Evolutionary conservation across 2,888 invertebrate species (phyloP).

Genomic region (Euphydryas editha): DNA sequence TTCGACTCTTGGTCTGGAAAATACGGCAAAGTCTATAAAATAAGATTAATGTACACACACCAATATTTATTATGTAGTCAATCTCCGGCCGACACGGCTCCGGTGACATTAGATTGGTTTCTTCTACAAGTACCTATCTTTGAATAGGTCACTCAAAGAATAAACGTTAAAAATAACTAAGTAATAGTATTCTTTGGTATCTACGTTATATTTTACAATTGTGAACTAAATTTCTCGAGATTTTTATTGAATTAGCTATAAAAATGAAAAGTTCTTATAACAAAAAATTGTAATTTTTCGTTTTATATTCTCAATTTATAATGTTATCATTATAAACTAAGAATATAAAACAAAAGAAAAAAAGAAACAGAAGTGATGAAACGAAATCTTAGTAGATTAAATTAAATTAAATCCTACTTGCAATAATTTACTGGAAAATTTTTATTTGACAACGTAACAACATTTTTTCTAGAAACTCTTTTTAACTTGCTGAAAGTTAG

Average conservation of each 20-base stretch:
- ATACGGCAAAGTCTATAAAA: constrained; percentile 33
- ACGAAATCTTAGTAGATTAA: not conserved
- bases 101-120: constrained; percentile 55
- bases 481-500: not conserved
- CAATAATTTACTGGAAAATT: not conserved
- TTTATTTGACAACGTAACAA: not conserved
- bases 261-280: too few relatives aligned
- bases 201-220: too few relatives aligned
- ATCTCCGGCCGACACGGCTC: constrained; percentile 41
- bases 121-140: constrained; percentile 48
- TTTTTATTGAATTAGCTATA: too few relatives aligned
- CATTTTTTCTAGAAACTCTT: not conserved
- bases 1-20: constrained; percentile 15
- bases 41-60: constrained; percentile 39
- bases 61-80: constrained; percentile 36
- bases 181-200: not conserved
- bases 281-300: too few relatives aligned
- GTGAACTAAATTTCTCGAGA: too few relatives aligned
- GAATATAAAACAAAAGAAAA: too few relatives aligned
- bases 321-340: too few relatives aligned
- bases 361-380: not conserved
- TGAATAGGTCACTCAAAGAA: constrained; percentile 15
- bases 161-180: not conserved
- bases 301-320: too few relatives aligned
- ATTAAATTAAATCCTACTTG: not conserved